A percentile compares a stretch with the other conserved stretches of the same genome.
Evolutionary conservation across 2,797 vertebrate genomes (phyloP).

Genomic region (Crocodylus rhombifer): DNA sequence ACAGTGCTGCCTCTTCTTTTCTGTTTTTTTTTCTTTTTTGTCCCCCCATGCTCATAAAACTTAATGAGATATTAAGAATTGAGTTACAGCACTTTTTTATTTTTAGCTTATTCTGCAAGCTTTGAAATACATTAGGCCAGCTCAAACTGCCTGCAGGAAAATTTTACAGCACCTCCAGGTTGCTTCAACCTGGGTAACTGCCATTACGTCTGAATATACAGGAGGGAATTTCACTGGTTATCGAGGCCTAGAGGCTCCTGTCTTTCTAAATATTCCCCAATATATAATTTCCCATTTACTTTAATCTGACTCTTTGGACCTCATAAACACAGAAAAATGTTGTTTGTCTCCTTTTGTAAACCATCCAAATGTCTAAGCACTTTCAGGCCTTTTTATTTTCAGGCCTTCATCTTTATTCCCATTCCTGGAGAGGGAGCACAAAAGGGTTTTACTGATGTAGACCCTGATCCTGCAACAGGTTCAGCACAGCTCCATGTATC

Average conservation of each 20-base stretch:
- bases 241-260: conserved; percentile 4
- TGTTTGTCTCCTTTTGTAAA: neutral
- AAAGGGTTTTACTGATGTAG: neutral
- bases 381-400: neutral
- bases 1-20: neutral
- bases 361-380: neutral
- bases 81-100: conserved; percentile 41
- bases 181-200: conserved; percentile 23
- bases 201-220: neutral
- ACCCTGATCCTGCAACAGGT: accelerated
- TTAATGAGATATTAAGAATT: conserved; percentile 71
- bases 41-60: conserved; percentile 30
- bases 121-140: conserved; percentile 54
- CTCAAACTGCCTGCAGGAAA: conserved; percentile 46
- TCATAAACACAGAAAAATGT: neutral
- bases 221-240: conserved; percentile 24
- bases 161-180: conserved; percentile 43
- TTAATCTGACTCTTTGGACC: neutral
- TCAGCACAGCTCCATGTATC: neutral
- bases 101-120: conserved; percentile 54
- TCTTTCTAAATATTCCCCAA: conserved; percentile 24
- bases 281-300: conserved; percentile 1
- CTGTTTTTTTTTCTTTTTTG: neutral
- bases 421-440: neutral
- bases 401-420: neutral